phyloP scores from a whole-genome alignment of 2,797 vertebrate species.

The Darevskia mixta region DNA sequence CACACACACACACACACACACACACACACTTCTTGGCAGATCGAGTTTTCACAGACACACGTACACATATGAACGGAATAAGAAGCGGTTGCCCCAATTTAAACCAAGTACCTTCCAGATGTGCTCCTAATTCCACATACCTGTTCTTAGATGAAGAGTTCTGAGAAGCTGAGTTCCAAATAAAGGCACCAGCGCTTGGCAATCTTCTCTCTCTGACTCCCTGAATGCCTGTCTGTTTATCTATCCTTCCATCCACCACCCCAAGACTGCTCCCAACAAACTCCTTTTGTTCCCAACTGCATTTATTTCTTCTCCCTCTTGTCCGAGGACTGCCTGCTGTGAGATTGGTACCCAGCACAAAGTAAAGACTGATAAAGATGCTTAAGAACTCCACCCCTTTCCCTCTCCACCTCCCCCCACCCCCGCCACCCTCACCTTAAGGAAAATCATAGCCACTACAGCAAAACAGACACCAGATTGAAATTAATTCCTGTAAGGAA shows the following conservation, averaged over 20 bases:
- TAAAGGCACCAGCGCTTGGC: background rate
- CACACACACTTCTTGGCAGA: background rate
- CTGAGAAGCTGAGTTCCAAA: background rate
- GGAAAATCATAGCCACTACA: background rate
- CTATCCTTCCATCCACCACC: background rate
- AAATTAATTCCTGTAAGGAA: background rate
- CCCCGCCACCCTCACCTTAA: background rate
- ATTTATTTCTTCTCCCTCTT: background rate
- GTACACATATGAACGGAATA: background rate
- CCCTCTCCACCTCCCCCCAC: background rate
- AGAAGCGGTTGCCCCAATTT: background rate
- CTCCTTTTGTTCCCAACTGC: background rate
- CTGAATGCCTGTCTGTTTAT: background rate
- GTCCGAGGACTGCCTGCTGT: background rate
- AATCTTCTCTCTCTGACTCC: background rate
- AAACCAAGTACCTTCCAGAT: background rate
- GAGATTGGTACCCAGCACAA: slow-evolving; percentile 30
- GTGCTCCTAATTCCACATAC: slow-evolving; percentile 11
- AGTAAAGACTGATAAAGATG: background rate
- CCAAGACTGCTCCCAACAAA: background rate
- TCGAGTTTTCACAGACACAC: background rate
- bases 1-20: too few species aligned
- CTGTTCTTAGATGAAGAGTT: slow-evolving; percentile 9
- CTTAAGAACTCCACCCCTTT: slow-evolving; percentile 15
- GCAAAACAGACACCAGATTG: background rate